These are phyloP conservation scores for Gasteruption jaculator DNA, from an alignment of 2,888 invertebrate species.

Conservation along the genomic window DNA sequence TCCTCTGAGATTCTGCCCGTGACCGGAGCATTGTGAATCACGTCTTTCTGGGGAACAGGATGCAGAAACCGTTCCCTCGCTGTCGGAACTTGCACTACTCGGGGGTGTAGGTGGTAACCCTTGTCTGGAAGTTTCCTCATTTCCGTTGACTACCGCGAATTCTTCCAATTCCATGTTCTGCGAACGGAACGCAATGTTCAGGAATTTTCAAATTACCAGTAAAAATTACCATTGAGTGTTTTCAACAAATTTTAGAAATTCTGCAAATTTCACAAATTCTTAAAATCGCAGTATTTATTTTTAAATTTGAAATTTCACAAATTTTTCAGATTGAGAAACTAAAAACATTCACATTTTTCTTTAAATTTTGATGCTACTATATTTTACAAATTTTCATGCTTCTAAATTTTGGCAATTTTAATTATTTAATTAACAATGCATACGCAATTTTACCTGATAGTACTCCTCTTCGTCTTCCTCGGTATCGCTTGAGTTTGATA, in stretches of 20 bases:
- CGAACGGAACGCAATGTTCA: slow-evolving; percentile 9
- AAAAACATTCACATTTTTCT: too few species aligned
- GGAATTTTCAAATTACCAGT: too few species aligned
- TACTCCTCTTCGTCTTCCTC: slow-evolving; percentile 46
- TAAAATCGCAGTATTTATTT: too few species aligned
- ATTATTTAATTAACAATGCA: not conserved
- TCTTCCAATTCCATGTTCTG: slow-evolving; percentile 40
- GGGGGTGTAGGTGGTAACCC: slow-evolving; percentile 86
- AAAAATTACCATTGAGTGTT: not conserved
- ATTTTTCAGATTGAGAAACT: too few species aligned
- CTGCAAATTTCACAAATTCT: not conserved
- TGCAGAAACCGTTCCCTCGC: slow-evolving; percentile 70
- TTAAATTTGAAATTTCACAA: too few species aligned
- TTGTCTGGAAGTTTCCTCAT: slow-evolving; percentile 31
- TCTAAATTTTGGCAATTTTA: too few species aligned
- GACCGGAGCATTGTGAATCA: slow-evolving; percentile 42
- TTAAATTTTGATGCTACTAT: too few species aligned
- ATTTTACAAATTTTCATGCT: too few species aligned
- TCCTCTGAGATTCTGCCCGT: slow-evolving; percentile 44
- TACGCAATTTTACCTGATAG: slow-evolving; percentile 36
- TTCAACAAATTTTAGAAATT: not conserved
- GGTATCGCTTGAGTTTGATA: slow-evolving; percentile 40
- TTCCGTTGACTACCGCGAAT: slow-evolving; percentile 27
- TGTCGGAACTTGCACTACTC: slow-evolving; percentile 75
- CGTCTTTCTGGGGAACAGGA: slow-evolving; percentile 52